Conservation (phyloP, 2,797 vertebrate species). For the Glyptemys insculpta region DNA sequence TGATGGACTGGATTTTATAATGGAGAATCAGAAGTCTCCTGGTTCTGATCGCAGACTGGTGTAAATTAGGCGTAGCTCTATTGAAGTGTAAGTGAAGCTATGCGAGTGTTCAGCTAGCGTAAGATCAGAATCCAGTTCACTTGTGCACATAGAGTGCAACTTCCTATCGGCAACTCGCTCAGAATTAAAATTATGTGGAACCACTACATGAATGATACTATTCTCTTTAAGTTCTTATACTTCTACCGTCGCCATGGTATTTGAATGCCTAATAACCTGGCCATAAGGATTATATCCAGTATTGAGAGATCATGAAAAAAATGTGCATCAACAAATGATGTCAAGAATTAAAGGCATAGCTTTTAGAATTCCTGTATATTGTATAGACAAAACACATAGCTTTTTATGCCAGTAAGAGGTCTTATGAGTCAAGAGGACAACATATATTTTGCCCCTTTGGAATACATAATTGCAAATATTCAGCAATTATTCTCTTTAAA, state of each 20-base stretch:
- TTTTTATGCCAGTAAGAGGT: neutral
- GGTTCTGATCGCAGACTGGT: accelerated
- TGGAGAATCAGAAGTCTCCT: neutral
- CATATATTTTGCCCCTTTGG: neutral
- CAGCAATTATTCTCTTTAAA: neutral
- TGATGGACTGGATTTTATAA: neutral
- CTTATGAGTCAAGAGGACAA: too few species aligned
- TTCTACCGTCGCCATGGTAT: neutral
- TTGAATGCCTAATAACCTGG: neutral
- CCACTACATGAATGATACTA: neutral
- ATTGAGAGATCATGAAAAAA: neutral
- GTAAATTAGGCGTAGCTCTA: neutral
- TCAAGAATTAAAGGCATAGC: neutral
- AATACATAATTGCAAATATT: neutral
- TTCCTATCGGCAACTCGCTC: neutral
- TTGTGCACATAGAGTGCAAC: neutral
- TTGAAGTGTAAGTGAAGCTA: neutral
- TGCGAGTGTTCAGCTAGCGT: neutral
- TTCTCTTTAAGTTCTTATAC: neutral
- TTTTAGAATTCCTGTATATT: neutral
- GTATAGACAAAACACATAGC: neutral
- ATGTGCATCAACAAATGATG: neutral
- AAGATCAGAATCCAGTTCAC: neutral
- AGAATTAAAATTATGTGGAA: neutral
- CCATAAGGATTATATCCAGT: neutral